A percentile compares a stretch with the other conserved stretches of the same genome.
Conservation (phyloP, 2,888 invertebrate genomes). For the Microplitis deprimator region DNA sequence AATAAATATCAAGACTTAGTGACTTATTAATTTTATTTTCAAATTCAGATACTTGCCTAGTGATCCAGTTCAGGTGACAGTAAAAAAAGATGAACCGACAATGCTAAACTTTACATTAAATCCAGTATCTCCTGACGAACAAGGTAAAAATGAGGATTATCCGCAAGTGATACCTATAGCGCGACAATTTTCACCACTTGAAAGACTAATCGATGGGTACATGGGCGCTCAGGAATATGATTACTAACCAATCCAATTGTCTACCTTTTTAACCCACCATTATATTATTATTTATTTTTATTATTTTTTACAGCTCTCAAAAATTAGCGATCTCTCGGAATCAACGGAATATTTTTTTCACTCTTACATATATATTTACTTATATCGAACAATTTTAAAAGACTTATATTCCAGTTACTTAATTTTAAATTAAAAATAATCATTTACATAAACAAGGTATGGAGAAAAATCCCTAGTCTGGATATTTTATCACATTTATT, state of each 20-base stretch:
- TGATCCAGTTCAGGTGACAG: conserved; percentile 65
- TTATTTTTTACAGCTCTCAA: conserved; percentile 9
- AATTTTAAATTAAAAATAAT: neutral
- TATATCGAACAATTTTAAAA: neutral
- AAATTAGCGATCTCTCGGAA: neutral
- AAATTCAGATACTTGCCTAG: conserved; percentile 74
- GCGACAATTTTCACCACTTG: conserved; percentile 57
- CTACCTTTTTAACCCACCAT: conserved; percentile 29
- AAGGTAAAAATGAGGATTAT: conserved; percentile 68
- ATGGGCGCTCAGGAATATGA: conserved; percentile 52
- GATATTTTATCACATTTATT: neutral
- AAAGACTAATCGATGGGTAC: conserved; percentile 54
- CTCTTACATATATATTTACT: neutral
- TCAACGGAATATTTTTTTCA: neutral
- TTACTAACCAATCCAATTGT: conserved; percentile 47
- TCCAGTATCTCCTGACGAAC: conserved; percentile 56
- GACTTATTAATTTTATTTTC: neutral
- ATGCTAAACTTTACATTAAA: conserved; percentile 71
- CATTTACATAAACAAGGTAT: conserved; percentile 46
- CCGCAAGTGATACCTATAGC: conserved; percentile 60
- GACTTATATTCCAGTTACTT: neutral
- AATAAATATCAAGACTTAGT: neutral
- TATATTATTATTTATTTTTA: conserved; percentile 22
- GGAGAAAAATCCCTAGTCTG: conserved; percentile 38
- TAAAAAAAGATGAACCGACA: conserved; percentile 67